Percentiles rank a stretch among this genome's conserved stretches.
phyloP scores from a whole-genome alignment of 2,113 vertebrate species.

The Alouatta palliata region DNA sequence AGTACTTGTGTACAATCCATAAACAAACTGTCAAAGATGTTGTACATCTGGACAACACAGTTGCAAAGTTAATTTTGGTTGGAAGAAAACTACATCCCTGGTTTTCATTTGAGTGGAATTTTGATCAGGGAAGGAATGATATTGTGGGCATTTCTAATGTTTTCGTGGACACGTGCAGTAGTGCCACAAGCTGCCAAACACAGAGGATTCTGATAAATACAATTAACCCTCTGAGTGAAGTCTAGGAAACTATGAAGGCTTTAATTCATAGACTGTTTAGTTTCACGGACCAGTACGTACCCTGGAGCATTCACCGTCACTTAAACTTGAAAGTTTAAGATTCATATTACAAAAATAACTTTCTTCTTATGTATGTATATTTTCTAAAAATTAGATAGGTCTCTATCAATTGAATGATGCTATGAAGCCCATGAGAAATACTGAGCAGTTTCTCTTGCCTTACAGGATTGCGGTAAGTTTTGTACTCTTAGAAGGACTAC shows the following conservation, averaged over 20 bases:
- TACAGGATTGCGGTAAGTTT: not conserved
- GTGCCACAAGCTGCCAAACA: not conserved
- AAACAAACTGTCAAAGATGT: slow-evolving; percentile 66
- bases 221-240: not conserved
- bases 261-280: not conserved
- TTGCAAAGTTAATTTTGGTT: slow-evolving; percentile 70
- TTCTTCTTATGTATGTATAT: not conserved
- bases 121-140: slow-evolving; percentile 56
- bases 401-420: not conserved
- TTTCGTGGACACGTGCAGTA: not conserved
- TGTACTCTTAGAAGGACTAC: not conserved
- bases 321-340: not conserved
- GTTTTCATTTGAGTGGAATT: slow-evolving; percentile 70
- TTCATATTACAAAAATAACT: not conserved
- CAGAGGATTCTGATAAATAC: not conserved
- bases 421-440: not conserved
- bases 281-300: not conserved
- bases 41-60: slow-evolving; percentile 70
- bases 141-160: not conserved
- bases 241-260: not conserved
- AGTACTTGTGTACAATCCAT: slow-evolving; percentile 30
- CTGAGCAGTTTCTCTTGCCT: not conserved
- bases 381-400: not conserved
- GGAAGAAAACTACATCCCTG: slow-evolving; percentile 42
- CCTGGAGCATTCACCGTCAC: not conserved